phyloP scores from a whole-genome alignment of 2,797 vertebrate species.

The Macropodus opercularis region DNA sequence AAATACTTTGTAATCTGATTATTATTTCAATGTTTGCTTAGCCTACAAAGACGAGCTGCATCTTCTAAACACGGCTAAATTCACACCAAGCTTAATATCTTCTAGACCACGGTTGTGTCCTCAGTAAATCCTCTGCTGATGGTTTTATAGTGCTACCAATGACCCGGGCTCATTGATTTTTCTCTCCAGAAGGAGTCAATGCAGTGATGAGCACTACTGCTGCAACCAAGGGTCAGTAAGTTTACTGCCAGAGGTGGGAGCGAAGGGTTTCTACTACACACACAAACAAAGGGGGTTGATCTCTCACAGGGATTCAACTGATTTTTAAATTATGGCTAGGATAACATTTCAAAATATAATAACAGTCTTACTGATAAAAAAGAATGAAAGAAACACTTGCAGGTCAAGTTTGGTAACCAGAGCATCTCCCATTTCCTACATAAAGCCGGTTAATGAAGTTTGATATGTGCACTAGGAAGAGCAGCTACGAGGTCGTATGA shows the following conservation, averaged over 20 bases:
- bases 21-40: not conserved
- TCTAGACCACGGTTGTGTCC: conserved; percentile 7
- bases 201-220: conserved; percentile 64
- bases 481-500: too few relatives aligned
- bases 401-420: too few relatives aligned
- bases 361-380: too few relatives aligned
- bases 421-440: too few relatives aligned
- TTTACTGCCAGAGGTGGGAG: conserved; percentile 61
- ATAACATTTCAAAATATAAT: conserved; percentile 24
- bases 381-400: too few relatives aligned
- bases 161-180: conserved; percentile 74
- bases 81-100: conserved; percentile 4
- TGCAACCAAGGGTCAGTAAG: conserved; percentile 72
- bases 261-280: conserved; percentile 45
- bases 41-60: not conserved
- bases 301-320: conserved; percentile 25
- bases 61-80: not conserved
- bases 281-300: conserved; percentile 31
- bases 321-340: conserved; percentile 43
- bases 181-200: conserved; percentile 66
- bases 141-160: conserved; percentile 63
- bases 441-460: not conserved
- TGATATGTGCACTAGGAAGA: not conserved
- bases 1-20: not conserved
- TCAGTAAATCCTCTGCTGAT: conserved; percentile 50